Conservation (phyloP, 2,888 invertebrate species). For the Parnassius apollo region DNA sequence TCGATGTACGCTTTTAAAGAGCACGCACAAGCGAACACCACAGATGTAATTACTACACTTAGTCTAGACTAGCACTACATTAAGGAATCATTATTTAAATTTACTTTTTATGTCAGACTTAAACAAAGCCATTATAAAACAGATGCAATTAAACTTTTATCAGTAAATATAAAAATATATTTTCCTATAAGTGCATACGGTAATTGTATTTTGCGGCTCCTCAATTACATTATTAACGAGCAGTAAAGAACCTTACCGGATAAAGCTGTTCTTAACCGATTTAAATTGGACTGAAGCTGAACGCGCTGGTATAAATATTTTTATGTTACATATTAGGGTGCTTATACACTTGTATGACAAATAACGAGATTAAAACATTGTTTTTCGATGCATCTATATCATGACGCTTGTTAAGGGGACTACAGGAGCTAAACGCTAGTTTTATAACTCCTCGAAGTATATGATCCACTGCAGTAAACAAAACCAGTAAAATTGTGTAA, state of each 20-base stretch:
- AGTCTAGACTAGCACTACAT: too few relatives aligned
- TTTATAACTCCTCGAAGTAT: too few relatives aligned
- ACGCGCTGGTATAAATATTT: slow-evolving; percentile 25
- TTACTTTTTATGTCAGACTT: too few relatives aligned
- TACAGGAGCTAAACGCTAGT: too few relatives aligned
- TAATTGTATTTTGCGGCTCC: slow-evolving; percentile 28
- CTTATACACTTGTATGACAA: slow-evolving; percentile 2
- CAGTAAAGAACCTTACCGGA: slow-evolving; percentile 64
- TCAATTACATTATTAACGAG: slow-evolving; percentile 72
- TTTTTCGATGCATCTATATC: too few relatives aligned
- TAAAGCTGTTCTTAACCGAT: slow-evolving; percentile 61
- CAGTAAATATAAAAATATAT: slow-evolving; percentile 6
- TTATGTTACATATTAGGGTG: slow-evolving; percentile 17
- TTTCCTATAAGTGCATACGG: slow-evolving; percentile 10
- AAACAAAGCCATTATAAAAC: neutral
- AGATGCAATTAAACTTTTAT: slow-evolving; percentile 8
- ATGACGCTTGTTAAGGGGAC: too few relatives aligned
- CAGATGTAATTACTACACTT: too few relatives aligned
- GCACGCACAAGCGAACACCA: too few relatives aligned
- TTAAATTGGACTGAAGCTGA: slow-evolving; percentile 46
- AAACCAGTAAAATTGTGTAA: too few relatives aligned
- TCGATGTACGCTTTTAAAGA: too few relatives aligned
- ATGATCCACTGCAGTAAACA: too few relatives aligned
- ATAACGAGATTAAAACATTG: neutral
- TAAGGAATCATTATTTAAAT: too few relatives aligned